Conservation (phyloP, 2,888 invertebrate genomes). For the Colletes collaris region DNA sequence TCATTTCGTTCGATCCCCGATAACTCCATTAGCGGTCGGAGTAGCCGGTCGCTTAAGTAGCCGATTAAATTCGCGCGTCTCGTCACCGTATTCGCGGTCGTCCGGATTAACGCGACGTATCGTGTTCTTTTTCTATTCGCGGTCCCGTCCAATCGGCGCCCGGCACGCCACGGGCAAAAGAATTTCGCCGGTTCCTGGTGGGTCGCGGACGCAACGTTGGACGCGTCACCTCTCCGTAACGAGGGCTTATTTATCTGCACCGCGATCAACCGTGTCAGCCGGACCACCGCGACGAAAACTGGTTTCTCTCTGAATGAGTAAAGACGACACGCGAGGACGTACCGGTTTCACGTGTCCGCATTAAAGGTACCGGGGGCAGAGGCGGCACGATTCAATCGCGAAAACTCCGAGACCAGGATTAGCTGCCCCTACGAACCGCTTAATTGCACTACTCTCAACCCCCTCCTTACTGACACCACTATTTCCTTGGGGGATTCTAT, state of each 20-base stretch:
- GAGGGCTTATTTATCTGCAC: constrained; percentile 59
- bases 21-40: background rate
- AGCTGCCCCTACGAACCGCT: too few species aligned
- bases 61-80: constrained; percentile 7
- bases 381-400: constrained; percentile 34
- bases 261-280: constrained; percentile 51
- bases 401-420: background rate
- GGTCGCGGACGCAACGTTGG: constrained; percentile 20
- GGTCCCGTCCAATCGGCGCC: constrained; percentile 9
- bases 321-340: constrained; percentile 48
- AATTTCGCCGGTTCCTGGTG: constrained; percentile 43
- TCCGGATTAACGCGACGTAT: too few species aligned
- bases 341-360: constrained; percentile 32
- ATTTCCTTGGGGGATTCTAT: too few species aligned
- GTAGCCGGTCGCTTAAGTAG: background rate
- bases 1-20: too few species aligned
- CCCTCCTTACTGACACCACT: too few species aligned
- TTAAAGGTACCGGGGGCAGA: constrained; percentile 19
- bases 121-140: constrained; percentile 4
- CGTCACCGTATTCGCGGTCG: background rate
- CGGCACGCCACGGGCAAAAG: background rate
- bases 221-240: constrained; percentile 56
- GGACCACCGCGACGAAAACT: constrained; percentile 63
- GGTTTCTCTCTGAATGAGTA: constrained; percentile 65
- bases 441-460: too few species aligned